These are phyloP conservation scores for Setipinna tenuifilis DNA, from an alignment of 2,797 vertebrate genomes.

Conservation along the genomic window DNA sequence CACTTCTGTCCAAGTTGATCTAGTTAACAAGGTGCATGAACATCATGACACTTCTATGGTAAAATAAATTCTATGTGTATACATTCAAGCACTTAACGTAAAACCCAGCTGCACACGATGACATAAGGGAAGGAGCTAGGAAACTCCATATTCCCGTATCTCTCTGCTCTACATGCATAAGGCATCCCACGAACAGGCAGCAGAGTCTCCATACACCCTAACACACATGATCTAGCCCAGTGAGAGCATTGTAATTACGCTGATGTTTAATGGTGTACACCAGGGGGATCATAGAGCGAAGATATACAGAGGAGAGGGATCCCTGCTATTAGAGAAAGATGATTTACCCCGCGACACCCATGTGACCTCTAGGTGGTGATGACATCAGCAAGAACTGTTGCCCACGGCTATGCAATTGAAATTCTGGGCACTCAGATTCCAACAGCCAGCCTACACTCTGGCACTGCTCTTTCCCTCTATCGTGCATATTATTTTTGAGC, in stretches of 20 bases:
- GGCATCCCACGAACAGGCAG: neutral
- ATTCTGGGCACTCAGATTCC: conserved; percentile 3
- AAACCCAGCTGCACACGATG: neutral
- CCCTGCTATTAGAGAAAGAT: neutral
- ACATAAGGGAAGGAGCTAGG: neutral
- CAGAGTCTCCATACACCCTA: neutral
- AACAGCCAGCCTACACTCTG: neutral
- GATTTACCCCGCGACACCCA: neutral
- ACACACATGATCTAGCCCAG: neutral
- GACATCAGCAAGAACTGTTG: conserved; percentile 24
- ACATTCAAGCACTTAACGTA: neutral
- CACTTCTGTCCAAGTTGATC: conserved; percentile 13
- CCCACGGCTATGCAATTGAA: neutral
- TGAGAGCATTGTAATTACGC: neutral
- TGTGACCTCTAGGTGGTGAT: neutral
- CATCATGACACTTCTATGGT: neutral
- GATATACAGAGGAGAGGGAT: neutral
- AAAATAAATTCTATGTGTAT: neutral
- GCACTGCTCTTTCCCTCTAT: neutral
- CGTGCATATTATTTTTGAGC: neutral
- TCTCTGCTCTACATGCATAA: neutral
- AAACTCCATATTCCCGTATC: neutral
- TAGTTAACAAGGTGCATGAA: conserved; percentile 1
- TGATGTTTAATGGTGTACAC: neutral
- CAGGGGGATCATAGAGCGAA: neutral